phyloP scores from a whole-genome alignment of 2,113 vertebrate species.

The Formicarius rufipectus region DNA sequence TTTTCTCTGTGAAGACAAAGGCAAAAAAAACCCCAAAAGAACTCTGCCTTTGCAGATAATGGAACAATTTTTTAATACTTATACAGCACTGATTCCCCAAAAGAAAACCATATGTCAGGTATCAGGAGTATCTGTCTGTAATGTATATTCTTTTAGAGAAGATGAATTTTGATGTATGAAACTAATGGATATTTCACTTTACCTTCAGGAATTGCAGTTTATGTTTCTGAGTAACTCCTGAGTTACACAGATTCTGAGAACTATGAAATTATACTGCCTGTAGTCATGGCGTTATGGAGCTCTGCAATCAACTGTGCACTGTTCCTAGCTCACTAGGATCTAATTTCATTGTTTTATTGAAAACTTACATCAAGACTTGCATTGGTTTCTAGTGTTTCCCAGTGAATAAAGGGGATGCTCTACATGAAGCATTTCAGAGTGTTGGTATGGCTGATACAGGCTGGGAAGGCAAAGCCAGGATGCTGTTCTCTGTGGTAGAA shows the following conservation, averaged over 20 bases:
- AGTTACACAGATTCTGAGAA: background rate
- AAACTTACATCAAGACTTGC: background rate
- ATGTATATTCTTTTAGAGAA: background rate
- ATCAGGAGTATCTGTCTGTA: background rate
- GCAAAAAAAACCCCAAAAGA: background rate
- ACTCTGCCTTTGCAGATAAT: background rate
- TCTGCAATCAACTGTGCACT: background rate
- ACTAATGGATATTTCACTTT: background rate
- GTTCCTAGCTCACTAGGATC: background rate
- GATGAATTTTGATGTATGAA: background rate
- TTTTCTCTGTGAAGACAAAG: background rate
- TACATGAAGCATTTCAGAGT: background rate
- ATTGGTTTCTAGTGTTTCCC: background rate
- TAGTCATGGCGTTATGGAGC: background rate
- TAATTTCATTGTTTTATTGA: background rate
- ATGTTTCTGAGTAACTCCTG: background rate
- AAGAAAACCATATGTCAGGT: background rate
- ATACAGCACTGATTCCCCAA: background rate
- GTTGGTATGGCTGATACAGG: background rate
- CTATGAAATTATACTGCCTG: background rate
- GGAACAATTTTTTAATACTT: background rate
- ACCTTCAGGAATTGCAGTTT: background rate
- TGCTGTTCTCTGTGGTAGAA: background rate
- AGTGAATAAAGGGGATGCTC: background rate
- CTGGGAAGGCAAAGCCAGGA: background rate